Evolutionary conservation across 1,140 invertebrate species (phyloP), one percentile per base, ranked within the genome.

Genomic region (Aricia agestis): DNA sequence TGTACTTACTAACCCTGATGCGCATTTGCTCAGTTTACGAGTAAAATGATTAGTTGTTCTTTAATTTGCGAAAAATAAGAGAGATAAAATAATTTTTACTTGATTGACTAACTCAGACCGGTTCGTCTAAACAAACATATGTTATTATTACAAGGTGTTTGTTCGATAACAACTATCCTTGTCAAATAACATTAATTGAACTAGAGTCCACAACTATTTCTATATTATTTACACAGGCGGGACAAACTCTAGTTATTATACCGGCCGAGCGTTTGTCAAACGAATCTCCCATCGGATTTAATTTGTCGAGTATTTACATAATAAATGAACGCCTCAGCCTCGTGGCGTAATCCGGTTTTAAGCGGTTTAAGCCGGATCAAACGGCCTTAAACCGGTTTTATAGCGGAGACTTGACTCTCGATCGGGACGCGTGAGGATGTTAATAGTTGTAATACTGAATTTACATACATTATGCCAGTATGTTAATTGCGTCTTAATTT

Each of bases 221-320:
- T 52, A 52, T 52, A 52, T 13, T 52, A 52, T 52, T 68, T 61
- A 57, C 41, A 41, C 32, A 70, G 67, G 67, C 59, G 59, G 70
- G 70, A 73, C 69, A 76, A 76, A 80, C 74, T 78, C 45, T 72
- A 73, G 76, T 80, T 73, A 82, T 84, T 82, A 80, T 81, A 78
- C 75, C 71, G 71, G 78, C 78, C 74, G 77, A 79, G 76, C 85
- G 82, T 88, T 88, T 89, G 83, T 87, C 86, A 87, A 89, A 85
- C 78, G 84, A 85, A 85, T 87, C 85, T 86, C 87, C 87, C 85
- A 83, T 90, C 77, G 87, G 87, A 87, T 86, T 90, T 90, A 90
- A 90, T 90, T 90, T 89, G 87, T 90, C 84, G 81, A 80, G 83
- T 90, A 90, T 90, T 90, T 90, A 88, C 87, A 90, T 90, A 90